phyloP scores from a whole-genome alignment of 1,140 invertebrate genomes.

The Piezodorus guildinii region DNA sequence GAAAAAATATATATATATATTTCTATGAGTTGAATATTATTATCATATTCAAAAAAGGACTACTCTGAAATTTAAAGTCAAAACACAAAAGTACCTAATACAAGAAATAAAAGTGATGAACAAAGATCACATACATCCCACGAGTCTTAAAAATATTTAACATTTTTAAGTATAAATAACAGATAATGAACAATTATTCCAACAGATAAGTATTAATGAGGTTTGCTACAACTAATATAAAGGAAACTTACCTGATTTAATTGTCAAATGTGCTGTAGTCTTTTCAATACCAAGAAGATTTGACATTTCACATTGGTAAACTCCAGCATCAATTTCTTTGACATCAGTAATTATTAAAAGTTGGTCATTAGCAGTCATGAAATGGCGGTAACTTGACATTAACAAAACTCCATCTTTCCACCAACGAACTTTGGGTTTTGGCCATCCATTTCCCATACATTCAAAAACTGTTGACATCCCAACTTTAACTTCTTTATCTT shows the following conservation, averaged over 20 bases:
- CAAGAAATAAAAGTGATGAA: no score
- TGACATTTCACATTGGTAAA: constrained; percentile 78
- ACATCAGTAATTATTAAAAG: constrained; percentile 76
- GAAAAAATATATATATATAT: no score
- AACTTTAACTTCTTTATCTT: constrained; percentile 62
- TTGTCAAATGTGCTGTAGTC: constrained; percentile 41
- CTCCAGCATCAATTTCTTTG: constrained; percentile 60
- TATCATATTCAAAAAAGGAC: no score
- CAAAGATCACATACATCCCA: no score
- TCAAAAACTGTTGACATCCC: constrained; percentile 75
- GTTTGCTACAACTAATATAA: no score
- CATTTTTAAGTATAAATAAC: no score
- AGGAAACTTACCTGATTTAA: constrained; percentile 41
- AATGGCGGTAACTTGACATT: constrained; percentile 50
- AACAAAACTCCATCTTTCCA: constrained; percentile 69
- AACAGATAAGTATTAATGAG: no score
- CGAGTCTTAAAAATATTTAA: no score
- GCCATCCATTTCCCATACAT: constrained; percentile 75
- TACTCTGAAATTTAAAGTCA: no score
- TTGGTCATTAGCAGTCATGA: constrained; percentile 75
- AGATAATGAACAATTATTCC: no score
- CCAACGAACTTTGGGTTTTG: constrained; percentile 80
- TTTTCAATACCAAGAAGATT: constrained; percentile 64
- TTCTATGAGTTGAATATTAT: no score
- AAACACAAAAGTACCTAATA: no score